Percentiles rank a stretch among this genome's conserved stretches.
These are phyloP conservation scores for Danionella cerebrum DNA, from an alignment of 2,113 vertebrate species.

Conservation along the genomic window DNA sequence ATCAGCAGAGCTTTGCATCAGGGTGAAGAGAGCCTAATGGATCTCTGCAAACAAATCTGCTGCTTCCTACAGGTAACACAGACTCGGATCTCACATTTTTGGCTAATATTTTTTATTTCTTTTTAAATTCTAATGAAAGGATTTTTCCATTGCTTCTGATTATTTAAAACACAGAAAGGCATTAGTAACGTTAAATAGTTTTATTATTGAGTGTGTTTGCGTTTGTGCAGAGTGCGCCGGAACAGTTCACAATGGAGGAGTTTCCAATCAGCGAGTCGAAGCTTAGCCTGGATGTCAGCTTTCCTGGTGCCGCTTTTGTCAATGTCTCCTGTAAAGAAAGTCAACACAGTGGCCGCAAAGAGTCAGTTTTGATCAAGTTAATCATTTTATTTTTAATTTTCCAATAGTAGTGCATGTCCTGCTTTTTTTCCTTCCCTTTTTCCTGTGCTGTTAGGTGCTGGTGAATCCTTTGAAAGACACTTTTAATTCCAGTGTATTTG, in stretches of 20 bases:
- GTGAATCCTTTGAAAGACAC: no score
- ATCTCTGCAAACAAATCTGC: constrained; percentile 93
- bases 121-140: no score
- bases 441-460: no score
- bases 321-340: constrained; percentile 94
- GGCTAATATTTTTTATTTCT: no score
- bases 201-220: not conserved
- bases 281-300: constrained; percentile 94
- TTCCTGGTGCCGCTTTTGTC: constrained; percentile 92
- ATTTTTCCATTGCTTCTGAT: no score
- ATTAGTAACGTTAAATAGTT: no score
- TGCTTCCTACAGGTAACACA: constrained; percentile 83
- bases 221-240: constrained; percentile 86
- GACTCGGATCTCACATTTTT: no score
- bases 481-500: no score
- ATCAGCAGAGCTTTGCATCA: constrained; percentile 91
- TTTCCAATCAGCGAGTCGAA: constrained; percentile 92
- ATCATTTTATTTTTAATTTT: no score
- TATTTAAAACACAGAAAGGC: no score
- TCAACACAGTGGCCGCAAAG: constrained; percentile 90
- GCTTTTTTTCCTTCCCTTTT: no score
- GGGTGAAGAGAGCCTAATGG: constrained; percentile 88
- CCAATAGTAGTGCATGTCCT: no score
- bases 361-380: constrained; percentile 65
- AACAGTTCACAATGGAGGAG: constrained; percentile 92